Conservation (phyloP, 2,888 invertebrate species). For the Epinotia nisella region DNA sequence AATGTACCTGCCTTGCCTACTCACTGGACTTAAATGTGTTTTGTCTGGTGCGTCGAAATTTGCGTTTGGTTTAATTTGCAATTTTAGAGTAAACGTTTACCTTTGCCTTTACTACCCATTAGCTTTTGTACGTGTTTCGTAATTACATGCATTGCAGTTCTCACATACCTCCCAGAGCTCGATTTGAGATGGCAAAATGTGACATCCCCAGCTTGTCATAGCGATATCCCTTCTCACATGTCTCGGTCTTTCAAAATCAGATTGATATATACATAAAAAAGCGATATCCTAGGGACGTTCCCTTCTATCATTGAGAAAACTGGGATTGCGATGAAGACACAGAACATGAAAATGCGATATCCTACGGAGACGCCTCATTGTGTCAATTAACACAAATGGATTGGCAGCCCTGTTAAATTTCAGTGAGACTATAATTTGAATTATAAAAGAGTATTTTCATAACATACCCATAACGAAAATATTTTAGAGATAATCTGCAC, state of each 20-base stretch:
- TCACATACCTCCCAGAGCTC: background rate
- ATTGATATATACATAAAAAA: background rate
- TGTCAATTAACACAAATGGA: background rate
- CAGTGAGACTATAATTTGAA: background rate
- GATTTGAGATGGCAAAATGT: background rate
- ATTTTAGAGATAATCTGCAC: no score
- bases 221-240: background rate
- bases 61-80: constrained; percentile 21
- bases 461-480: no score
- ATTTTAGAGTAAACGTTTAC: constrained; percentile 24
- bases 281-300: background rate
- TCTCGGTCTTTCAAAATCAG: background rate
- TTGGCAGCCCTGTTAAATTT: background rate
- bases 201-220: background rate
- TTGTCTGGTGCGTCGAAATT: constrained; percentile 47
- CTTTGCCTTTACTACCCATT: constrained; percentile 21
- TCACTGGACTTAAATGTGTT: constrained; percentile 49
- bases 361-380: background rate
- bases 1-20: constrained; percentile 45
- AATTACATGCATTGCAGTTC: background rate
- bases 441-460: background rate
- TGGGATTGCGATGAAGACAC: background rate
- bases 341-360: background rate
- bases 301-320: background rate
- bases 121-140: constrained; percentile 8